These are phyloP conservation scores for Micrasema minimum DNA, from an alignment of 1,140 invertebrate genomes.

Conservation along the genomic window DNA sequence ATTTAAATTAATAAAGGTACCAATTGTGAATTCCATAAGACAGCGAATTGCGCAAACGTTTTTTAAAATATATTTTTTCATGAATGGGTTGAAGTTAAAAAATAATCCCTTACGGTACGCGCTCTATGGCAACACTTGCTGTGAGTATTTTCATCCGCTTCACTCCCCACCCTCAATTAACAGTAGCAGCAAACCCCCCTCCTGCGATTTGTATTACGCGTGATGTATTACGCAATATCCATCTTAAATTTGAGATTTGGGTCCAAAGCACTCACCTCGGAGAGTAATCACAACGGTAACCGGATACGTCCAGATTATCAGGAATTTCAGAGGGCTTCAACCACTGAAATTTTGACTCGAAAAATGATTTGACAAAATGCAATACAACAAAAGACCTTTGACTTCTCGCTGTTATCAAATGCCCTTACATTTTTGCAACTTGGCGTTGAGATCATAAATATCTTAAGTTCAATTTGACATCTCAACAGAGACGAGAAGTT, in stretches of 20 bases:
- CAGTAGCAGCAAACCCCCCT: too few species aligned
- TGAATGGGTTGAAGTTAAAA: neutral
- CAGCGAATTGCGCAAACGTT: neutral
- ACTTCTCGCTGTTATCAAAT: too few species aligned
- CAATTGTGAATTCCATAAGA: too few species aligned
- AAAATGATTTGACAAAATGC: too few species aligned
- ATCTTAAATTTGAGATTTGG: slow-evolving; percentile 32
- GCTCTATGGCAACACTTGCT: neutral
- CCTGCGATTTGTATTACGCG: slow-evolving; percentile 11
- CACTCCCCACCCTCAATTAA: neutral
- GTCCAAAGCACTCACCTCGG: slow-evolving; percentile 10
- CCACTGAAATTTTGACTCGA: too few species aligned
- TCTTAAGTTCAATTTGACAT: too few species aligned
- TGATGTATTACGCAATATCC: slow-evolving; percentile 26
- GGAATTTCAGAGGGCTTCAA: neutral
- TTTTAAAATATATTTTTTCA: neutral
- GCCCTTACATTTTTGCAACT: too few species aligned
- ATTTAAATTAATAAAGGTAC: too few species aligned
- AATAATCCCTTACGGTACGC: neutral
- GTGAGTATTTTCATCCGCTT: neutral
- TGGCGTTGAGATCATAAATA: too few species aligned
- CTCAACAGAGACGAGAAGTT: too few species aligned
- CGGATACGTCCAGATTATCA: neutral
- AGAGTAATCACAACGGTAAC: slow-evolving; percentile 28
- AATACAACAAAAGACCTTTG: too few species aligned